Evolutionary conservation across 2,797 vertebrate species (phyloP).

Genomic region (Pseudochirops cupreus): DNA sequence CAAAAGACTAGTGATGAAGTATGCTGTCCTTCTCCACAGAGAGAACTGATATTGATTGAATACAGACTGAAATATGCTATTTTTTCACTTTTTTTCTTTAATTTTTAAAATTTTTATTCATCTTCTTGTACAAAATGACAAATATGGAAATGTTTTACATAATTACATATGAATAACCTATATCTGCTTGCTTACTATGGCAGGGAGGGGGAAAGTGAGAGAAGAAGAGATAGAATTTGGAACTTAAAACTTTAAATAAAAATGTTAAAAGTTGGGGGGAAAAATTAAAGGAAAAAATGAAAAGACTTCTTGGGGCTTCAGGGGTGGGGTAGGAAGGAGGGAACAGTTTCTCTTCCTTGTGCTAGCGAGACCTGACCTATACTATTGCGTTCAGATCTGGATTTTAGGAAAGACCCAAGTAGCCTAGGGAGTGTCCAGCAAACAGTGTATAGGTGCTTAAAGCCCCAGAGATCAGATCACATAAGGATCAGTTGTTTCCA

Average conservation of each 20-base stretch:
- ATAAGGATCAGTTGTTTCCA: not conserved
- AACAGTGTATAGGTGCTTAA: not conserved
- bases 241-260: not conserved
- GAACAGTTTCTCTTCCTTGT: not conserved
- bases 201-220: not conserved
- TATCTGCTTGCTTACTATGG: not conserved
- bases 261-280: not conserved
- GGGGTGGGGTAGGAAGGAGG: not conserved
- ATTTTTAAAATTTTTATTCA: not conserved
- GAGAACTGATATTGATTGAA: not conserved
- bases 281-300: too few species aligned
- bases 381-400: not conserved
- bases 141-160: not conserved
- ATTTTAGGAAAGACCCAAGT: not conserved
- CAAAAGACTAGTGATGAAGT: not conserved
- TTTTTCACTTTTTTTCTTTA: not conserved
- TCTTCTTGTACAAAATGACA: not conserved
- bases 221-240: not conserved
- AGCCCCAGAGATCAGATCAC: not conserved
- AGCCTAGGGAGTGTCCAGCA: not conserved
- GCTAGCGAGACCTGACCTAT: not conserved
- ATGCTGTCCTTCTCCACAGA: not conserved
- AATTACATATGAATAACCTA: not conserved
- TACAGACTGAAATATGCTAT: not conserved
- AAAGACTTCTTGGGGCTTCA: not conserved